A percentile compares a stretch with the other conserved stretches of the same genome.
phyloP scores from a whole-genome alignment of 2,113 vertebrate species.

The Gobiocypris rarus region DNA sequence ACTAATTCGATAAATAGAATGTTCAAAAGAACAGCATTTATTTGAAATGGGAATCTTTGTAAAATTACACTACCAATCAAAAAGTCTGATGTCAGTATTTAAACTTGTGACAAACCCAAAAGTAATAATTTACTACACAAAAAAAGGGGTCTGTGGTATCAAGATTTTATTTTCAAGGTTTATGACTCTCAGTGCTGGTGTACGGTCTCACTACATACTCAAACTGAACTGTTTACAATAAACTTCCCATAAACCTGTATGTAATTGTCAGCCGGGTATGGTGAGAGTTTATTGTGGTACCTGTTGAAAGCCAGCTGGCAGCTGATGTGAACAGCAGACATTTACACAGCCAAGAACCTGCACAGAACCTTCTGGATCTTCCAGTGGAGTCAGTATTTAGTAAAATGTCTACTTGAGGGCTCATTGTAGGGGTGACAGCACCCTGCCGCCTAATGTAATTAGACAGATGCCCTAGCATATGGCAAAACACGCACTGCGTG shows the following conservation, averaged over 20 bases:
- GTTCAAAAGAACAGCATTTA: neutral
- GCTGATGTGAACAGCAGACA: conserved; percentile 33
- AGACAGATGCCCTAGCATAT: conserved; percentile 29
- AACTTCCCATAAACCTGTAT: neutral
- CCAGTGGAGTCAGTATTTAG: conserved; percentile 44
- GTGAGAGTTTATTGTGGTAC: conserved; percentile 30
- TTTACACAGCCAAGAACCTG: conserved; percentile 42
- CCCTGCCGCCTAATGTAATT: conserved; percentile 42
- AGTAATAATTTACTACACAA: neutral
- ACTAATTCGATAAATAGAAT: neutral
- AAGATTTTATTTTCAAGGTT: too few species aligned
- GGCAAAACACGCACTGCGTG: conserved; percentile 36
- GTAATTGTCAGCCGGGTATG: neutral
- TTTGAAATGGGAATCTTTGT: neutral
- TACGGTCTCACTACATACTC: neutral
- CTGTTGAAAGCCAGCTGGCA: conserved; percentile 36
- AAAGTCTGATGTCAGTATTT: too few species aligned
- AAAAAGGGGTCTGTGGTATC: neutral
- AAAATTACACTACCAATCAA: neutral
- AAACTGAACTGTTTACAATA: neutral
- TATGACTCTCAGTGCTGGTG: neutral
- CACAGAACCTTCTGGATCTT: conserved; percentile 30
- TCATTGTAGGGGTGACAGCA: neutral
- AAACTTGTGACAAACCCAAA: neutral
- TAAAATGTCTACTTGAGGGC: conserved; percentile 26